Evolutionary conservation across 2,113 vertebrate genomes (phyloP).

Genomic region (Phrynosoma blainvillii): DNA sequence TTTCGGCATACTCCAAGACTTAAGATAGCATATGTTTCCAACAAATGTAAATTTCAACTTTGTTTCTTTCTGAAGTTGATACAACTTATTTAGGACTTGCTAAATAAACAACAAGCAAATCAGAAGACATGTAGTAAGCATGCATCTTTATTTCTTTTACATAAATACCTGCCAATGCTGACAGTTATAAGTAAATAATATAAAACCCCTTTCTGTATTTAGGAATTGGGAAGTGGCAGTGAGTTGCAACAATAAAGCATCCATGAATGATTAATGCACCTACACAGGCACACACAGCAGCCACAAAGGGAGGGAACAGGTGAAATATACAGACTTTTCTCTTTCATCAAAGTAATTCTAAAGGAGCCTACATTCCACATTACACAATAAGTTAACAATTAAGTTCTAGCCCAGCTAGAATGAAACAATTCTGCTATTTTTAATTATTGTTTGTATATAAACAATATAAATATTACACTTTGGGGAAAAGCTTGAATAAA

Average conservation of each 20-base stretch:
- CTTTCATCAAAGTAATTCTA: constrained; percentile 36
- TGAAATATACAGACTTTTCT: constrained; percentile 25
- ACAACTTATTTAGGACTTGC: constrained; percentile 58
- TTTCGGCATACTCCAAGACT: constrained; percentile 32
- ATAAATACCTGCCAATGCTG: constrained; percentile 39
- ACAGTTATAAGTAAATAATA: constrained; percentile 54
- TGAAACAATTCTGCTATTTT: constrained; percentile 19
- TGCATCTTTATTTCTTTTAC: constrained; percentile 17
- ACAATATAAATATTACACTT: constrained; percentile 47
- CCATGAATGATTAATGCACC: constrained; percentile 38
- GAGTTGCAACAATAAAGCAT: constrained; percentile 37
- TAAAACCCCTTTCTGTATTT: constrained; percentile 39
- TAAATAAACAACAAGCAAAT: constrained; percentile 39
- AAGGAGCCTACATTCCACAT: constrained; percentile 39
- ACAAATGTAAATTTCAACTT: constrained; percentile 24
- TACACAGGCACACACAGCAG: constrained; percentile 37
- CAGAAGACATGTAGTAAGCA: constrained; percentile 37
- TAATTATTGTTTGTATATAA: constrained; percentile 41
- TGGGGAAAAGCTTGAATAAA: constrained; percentile 51
- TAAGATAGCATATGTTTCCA: constrained; percentile 3
- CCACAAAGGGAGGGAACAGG: not conserved
- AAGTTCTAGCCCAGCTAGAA: constrained; percentile 76
- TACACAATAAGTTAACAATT: constrained; percentile 52
- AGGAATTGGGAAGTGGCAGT: constrained; percentile 30
- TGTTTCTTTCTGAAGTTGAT: constrained; percentile 52